Evolutionary conservation across 2,113 vertebrate species (phyloP), one percentile per base, ranked within the genome.

Genomic region (Thymallus thymallus): DNA sequence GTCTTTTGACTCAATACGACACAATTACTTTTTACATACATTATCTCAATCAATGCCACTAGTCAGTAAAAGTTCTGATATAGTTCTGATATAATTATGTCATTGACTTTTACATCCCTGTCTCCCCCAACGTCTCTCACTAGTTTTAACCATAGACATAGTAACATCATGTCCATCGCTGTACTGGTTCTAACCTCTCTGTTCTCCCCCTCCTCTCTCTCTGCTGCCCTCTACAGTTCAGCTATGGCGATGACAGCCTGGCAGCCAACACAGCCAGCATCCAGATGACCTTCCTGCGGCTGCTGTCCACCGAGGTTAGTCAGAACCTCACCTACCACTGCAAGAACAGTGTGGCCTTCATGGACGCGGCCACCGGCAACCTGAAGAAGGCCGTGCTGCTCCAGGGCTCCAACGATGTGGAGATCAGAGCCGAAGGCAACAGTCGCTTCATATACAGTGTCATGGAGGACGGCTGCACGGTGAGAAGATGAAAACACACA

Each of bases 291-390:
- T 99, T 99, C 96, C 93, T 99, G 48, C 90, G 97, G 60, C 94
- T 99, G 71, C 91, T 99, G 80, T 98, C 97, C 78, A 97, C 94
- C 0, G 96, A 98, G 79, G 95, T 95, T 45, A 94, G 94, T 30
- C 97, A 99, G 87, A 99, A 96, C 81, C 73, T 99, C 92, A 98
- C 97, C 68, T 99, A 99, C 94, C 96, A 99, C 95, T 99, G 97
- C 91, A 96, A 94, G 91, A 98, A 99, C 92, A 99, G 97, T 81
- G 88, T 99, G 0, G 97, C 96, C 88, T 98, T 98, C 91, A 89
- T 98, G 95, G 97, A 99, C 0, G 92, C 90, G 80, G 89, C 88
- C 3, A 81, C 90, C 0, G 95, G 96, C 84, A 96, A 95, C 92
- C 93, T 99, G 90, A 96, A 95, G 92, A 99, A 98, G 86, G 96